A percentile compares a stretch with the other conserved stretches of the same genome.
These are phyloP conservation scores for Thumatha senex DNA, from an alignment of 2,888 invertebrate species.

Conservation along the genomic window DNA sequence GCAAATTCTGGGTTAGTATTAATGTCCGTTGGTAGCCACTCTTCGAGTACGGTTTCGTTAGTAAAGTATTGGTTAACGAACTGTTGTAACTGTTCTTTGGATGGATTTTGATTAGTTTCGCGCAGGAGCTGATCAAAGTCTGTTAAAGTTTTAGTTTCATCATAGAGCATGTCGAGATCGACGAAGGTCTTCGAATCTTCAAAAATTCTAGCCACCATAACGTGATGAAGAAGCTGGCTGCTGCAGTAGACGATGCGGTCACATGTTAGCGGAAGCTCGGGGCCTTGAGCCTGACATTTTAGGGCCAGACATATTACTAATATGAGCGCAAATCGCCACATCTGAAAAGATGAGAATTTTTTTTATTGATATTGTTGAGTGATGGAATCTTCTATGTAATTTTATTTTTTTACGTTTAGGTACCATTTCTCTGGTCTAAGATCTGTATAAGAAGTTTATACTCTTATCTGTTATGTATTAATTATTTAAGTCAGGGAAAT, in stretches of 20 bases:
- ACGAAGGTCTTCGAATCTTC: constrained; percentile 93
- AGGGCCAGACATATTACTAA: constrained; percentile 24
- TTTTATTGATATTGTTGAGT: no score
- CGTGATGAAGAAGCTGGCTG: constrained; percentile 87
- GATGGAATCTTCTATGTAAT: no score
- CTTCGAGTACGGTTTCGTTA: constrained; percentile 79
- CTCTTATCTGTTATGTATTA: no score
- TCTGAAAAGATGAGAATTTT: constrained; percentile 55
- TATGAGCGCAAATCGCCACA: constrained; percentile 49
- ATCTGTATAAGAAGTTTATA: no score
- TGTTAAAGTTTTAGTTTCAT: constrained; percentile 81
- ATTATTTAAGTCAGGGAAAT: no score
- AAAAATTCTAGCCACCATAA: constrained; percentile 87
- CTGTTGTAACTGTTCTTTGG: constrained; percentile 66
- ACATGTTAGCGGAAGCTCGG: constrained; percentile 67
- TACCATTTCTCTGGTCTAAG: no score
- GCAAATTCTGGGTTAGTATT: constrained; percentile 84
- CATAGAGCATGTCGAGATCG: constrained; percentile 87
- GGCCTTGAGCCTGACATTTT: constrained; percentile 31
- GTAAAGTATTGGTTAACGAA: constrained; percentile 85
- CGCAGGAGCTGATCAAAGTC: constrained; percentile 83
- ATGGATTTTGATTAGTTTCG: constrained; percentile 72
- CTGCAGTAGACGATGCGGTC: constrained; percentile 88
- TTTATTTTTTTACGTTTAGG: no score
- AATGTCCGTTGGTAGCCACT: constrained; percentile 85